Percentiles rank a stretch among this genome's conserved stretches.
Conservation (phyloP, 2,113 vertebrate species). For the Eublepharis macularius region DNA sequence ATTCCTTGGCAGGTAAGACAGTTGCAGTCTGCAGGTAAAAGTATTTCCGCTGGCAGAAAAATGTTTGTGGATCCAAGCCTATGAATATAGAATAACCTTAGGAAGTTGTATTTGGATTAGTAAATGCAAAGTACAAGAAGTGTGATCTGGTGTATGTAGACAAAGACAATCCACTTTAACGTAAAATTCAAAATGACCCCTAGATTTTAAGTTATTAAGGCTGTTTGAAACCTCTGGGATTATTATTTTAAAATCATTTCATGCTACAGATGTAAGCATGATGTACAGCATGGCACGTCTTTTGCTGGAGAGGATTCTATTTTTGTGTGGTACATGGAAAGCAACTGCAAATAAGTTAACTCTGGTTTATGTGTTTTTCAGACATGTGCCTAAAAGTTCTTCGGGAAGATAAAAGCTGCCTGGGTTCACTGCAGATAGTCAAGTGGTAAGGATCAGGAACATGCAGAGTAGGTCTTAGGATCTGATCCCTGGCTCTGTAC, state of each 20-base stretch:
- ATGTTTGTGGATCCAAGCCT: no score
- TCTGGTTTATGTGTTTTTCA: constrained; percentile 62
- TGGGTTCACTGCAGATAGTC: constrained; percentile 76
- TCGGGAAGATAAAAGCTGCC: constrained; percentile 77
- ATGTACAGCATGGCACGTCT: constrained; percentile 18
- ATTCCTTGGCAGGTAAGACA: no score
- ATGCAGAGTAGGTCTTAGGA: not conserved
- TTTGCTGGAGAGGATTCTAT: constrained; percentile 21
- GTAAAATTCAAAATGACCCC: constrained; percentile 4
- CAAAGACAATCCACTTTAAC: not conserved
- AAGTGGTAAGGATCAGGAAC: constrained; percentile 72
- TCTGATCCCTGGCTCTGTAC: constrained; percentile 10
- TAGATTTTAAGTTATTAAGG: constrained; percentile 39
- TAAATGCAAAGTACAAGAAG: no score
- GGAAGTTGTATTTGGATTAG: no score
- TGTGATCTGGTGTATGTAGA: no score
- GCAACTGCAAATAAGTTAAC: constrained; percentile 59
- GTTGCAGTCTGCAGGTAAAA: no score
- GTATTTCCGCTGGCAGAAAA: no score
- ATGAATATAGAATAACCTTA: no score
- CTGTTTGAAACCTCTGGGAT: constrained; percentile 43
- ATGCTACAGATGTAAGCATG: constrained; percentile 28
- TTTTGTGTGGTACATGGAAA: constrained; percentile 42
- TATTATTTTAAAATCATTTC: constrained; percentile 20
- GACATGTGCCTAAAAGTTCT: constrained; percentile 79